Evolutionary conservation across 2,797 vertebrate genomes (phyloP).

Genomic region (Lithobates sylvaticus): DNA sequence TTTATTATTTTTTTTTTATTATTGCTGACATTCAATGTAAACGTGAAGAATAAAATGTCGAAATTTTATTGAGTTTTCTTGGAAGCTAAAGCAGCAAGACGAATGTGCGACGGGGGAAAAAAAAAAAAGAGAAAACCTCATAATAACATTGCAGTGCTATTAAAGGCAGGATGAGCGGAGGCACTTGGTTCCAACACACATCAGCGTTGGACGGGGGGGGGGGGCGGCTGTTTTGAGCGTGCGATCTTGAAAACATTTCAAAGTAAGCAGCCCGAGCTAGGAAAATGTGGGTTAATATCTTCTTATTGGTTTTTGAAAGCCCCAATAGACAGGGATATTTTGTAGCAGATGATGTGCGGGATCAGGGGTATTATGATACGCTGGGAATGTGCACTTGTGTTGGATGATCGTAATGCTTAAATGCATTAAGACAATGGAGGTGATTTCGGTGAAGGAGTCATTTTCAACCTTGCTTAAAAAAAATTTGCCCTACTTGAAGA

Average conservation of each 20-base stretch:
- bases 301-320: conserved; percentile 41
- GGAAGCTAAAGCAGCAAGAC: not conserved
- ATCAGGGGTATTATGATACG: conserved; percentile 45
- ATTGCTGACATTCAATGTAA: not conserved
- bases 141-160: conserved; percentile 43
- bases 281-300: conserved; percentile 55
- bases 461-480: too few relatives aligned
- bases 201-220: not conserved
- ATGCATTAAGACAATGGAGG: too few relatives aligned
- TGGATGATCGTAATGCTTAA: conserved; percentile 14
- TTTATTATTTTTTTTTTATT: not conserved
- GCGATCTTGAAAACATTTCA: conserved; percentile 22
- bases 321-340: conserved; percentile 45
- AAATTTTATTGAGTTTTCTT: conserved; percentile 41
- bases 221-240: not conserved
- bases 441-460: too few relatives aligned
- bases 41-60: conserved; percentile 10
- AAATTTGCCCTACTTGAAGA: too few relatives aligned
- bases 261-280: conserved; percentile 20
- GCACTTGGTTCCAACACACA: conserved; percentile 1
- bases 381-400: conserved; percentile 22
- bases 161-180: not conserved
- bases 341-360: conserved; percentile 44
- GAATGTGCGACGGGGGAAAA: not conserved
- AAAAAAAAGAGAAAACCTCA: not conserved